These are phyloP conservation scores for Dasysyrphus tricinctus DNA, from an alignment of 2,888 invertebrate species.

Conservation along the genomic window DNA sequence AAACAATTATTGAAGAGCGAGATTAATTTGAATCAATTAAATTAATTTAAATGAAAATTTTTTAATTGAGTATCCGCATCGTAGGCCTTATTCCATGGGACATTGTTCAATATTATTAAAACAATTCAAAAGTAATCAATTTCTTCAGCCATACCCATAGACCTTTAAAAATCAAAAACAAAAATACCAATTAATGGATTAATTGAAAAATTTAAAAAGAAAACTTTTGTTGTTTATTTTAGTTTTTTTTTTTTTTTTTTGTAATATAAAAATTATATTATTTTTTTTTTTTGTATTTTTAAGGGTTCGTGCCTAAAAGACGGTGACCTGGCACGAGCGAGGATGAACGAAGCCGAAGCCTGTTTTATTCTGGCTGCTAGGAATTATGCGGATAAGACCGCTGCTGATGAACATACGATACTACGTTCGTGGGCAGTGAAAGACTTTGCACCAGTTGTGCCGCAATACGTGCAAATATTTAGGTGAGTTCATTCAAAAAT, in stretches of 20 bases:
- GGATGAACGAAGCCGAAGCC: slow-evolving; percentile 98
- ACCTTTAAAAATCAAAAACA: neutral
- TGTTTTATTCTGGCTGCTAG: slow-evolving; percentile 98
- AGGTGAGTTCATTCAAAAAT: slow-evolving; percentile 78
- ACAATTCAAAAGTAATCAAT: slow-evolving; percentile 11
- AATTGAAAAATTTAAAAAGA: neutral
- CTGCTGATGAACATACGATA: slow-evolving; percentile 93
- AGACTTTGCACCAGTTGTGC: slow-evolving; percentile 97
- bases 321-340: slow-evolving; percentile 95
- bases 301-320: slow-evolving; percentile 98
- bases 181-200: slow-evolving; percentile 1
- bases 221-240: neutral
- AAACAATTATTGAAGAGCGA: too few species aligned
- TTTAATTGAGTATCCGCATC: slow-evolving; percentile 6
- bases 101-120: neutral
- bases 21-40: neutral
- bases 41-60: slow-evolving; percentile 1
- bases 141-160: neutral
- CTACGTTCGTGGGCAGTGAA: slow-evolving; percentile 98
- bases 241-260: too few species aligned
- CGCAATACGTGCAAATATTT: slow-evolving; percentile 99
- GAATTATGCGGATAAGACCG: slow-evolving; percentile 97
- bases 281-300: slow-evolving; percentile 25
- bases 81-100: neutral
- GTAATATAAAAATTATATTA: too few species aligned